Evolutionary conservation across 2,797 vertebrate genomes (phyloP).

Genomic region (Schizopygopsis malacanthus): DNA sequence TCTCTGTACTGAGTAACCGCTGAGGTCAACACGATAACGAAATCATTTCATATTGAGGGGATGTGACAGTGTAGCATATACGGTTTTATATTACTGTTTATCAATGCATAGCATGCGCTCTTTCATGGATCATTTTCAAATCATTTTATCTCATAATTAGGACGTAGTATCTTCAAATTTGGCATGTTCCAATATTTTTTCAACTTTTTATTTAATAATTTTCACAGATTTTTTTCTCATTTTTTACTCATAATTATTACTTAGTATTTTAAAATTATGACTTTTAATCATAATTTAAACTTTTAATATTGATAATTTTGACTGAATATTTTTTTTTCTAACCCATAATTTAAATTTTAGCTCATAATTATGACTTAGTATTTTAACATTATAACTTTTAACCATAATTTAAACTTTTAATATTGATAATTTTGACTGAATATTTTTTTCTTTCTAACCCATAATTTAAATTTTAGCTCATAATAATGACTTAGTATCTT

Average conservation of each 20-base stretch:
- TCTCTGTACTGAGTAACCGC: conserved; percentile 41
- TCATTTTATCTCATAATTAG: neutral
- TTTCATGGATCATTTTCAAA: neutral
- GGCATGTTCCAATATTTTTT: neutral
- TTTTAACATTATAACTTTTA: neutral
- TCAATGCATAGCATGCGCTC: neutral
- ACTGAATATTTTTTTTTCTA: neutral
- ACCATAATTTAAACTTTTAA: too few species aligned
- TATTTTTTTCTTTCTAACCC: neutral
- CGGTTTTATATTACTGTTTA: neutral
- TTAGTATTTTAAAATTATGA: neutral
- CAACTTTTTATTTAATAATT: neutral
- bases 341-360: neutral
- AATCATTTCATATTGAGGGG: neutral
- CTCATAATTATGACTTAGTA: neutral
- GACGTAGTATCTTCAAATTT: neutral
- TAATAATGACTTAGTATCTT: neutral
- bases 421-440: neutral
- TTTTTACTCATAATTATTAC: neutral
- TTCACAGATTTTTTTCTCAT: neutral
- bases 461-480: neutral
- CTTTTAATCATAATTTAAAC: neutral
- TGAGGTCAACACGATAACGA: conserved; percentile 39
- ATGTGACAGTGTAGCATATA: neutral
- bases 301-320: neutral